Conservation (phyloP, 2,113 vertebrate species). For the Sebastes schlegelii region DNA sequence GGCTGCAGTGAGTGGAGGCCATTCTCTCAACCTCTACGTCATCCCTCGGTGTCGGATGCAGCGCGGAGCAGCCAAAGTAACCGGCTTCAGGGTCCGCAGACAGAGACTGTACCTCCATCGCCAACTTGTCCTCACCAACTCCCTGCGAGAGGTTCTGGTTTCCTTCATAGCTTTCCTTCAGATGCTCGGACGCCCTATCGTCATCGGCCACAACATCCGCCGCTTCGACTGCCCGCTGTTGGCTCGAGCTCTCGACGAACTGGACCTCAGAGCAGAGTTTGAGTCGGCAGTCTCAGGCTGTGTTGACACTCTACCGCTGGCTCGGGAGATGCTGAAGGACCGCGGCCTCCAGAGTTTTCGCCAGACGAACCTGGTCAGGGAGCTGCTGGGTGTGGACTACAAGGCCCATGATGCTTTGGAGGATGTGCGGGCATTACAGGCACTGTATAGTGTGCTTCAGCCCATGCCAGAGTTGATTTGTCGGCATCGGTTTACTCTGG, state of each 20-base stretch:
- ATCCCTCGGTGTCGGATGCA: constrained; percentile 74
- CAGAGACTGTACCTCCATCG: constrained; percentile 72
- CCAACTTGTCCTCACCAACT: constrained; percentile 70
- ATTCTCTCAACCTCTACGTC: constrained; percentile 78
- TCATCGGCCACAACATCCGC: constrained; percentile 81
- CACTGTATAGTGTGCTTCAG: constrained; percentile 66
- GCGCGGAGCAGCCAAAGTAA: constrained; percentile 70
- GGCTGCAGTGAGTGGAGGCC: constrained; percentile 77
- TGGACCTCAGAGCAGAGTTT: constrained; percentile 68
- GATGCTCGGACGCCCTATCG: constrained; percentile 66
- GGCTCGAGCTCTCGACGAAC: constrained; percentile 64
- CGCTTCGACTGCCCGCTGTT: constrained; percentile 78
- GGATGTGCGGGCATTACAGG: constrained; percentile 77
- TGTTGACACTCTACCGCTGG: constrained; percentile 78
- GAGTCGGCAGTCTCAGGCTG: constrained; percentile 65
- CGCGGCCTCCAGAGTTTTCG: constrained; percentile 67
- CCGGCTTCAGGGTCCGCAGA: constrained; percentile 73
- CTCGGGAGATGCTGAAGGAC: constrained; percentile 72
- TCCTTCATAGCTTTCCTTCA: constrained; percentile 81
- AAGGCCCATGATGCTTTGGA: constrained; percentile 79
- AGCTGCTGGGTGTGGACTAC: constrained; percentile 76
- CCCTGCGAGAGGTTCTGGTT: constrained; percentile 74
- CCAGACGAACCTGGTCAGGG: constrained; percentile 77
- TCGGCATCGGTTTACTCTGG: constrained; percentile 69
- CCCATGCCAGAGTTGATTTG: constrained; percentile 52